Conservation (phyloP, 2,888 invertebrate genomes). For the Boloria euphrosyne region DNA sequence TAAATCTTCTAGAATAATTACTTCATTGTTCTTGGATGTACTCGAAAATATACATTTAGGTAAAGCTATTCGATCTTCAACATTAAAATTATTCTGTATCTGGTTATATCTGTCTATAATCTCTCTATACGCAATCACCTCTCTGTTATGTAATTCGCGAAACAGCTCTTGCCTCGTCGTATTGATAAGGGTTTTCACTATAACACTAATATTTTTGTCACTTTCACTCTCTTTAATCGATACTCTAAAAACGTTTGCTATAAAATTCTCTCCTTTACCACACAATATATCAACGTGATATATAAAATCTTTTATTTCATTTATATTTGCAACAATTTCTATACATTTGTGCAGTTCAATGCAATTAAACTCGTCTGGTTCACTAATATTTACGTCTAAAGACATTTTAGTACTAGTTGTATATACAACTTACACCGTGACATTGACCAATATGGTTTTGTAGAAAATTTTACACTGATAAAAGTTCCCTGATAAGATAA, state of each 20-base stretch:
- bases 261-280: slow-evolving; percentile 63
- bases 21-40: slow-evolving; percentile 57
- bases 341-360: slow-evolving; percentile 63
- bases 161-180: slow-evolving; percentile 66
- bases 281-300: slow-evolving; percentile 68
- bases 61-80: slow-evolving; percentile 51
- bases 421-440: slow-evolving; percentile 13
- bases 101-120: slow-evolving; percentile 55
- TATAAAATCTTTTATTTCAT: slow-evolving; percentile 58
- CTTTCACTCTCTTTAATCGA: slow-evolving; percentile 54
- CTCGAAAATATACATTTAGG: slow-evolving; percentile 59
- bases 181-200: slow-evolving; percentile 70
- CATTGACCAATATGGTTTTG: slow-evolving; percentile 20
- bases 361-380: slow-evolving; percentile 71
- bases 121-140: slow-evolving; percentile 60
- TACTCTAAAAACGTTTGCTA: slow-evolving; percentile 70
- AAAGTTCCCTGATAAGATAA: slow-evolving; percentile 21
- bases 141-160: slow-evolving; percentile 64
- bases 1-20: slow-evolving; percentile 68
- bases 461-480: slow-evolving; percentile 31
- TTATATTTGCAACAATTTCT: slow-evolving; percentile 54
- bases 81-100: slow-evolving; percentile 52
- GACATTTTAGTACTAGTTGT: slow-evolving; percentile 56
- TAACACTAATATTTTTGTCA: slow-evolving; percentile 53
- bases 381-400: slow-evolving; percentile 73